Base-by-base conservation (phyloP, 2,888 invertebrate genomes). In the Phyllotreta striolata region DNA sequence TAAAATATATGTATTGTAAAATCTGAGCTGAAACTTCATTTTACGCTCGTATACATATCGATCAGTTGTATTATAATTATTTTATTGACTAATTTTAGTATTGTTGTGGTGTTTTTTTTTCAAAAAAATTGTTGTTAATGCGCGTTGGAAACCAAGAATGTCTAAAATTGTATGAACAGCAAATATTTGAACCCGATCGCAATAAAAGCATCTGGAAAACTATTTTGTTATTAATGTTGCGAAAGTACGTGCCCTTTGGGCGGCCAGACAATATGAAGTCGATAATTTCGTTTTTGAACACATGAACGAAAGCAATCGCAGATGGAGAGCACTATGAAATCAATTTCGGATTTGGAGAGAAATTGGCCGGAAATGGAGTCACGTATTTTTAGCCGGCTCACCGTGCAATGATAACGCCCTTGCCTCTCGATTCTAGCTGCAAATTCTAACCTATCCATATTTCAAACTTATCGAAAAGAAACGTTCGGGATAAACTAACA, bases 241-340 rank as follows among this genome's bases (percentile, higher is more conserved):
- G 24, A 44, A 44, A 44, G 1, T 14, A 14, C 10, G 34, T 47
- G 34, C 34, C 47, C 12, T 47, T 47, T 6, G 9, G 9, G 34
- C 47, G 14, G 34, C 14, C 9, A 46, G 14, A 47, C 12, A 56
- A 56, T 39, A 41, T 12, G 14, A 14, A 13, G 46, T 38, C 46
- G 56, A 57, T 57, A 57, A 57, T 47, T 39, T 39, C 34, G 34
- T 57, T 57, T 49, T 47, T 57, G 38, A 57, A 9, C 47, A 47
- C 35, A 57, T 57, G 39, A 57, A 57, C 57, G 57, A 57, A 57
- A 57, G 39, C 47, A 49, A 57, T 57, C 14, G 13, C 10, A 24
- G 39, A 49, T 47, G 7, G 13, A 10, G 39, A 24, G 39, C 24
- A 47, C 35, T 56, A 56, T 13, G 38, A 14, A 56, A 56, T 56